Base-by-base conservation (phyloP, 1,140 invertebrate species). In the Magallana ariakensis region DNA sequence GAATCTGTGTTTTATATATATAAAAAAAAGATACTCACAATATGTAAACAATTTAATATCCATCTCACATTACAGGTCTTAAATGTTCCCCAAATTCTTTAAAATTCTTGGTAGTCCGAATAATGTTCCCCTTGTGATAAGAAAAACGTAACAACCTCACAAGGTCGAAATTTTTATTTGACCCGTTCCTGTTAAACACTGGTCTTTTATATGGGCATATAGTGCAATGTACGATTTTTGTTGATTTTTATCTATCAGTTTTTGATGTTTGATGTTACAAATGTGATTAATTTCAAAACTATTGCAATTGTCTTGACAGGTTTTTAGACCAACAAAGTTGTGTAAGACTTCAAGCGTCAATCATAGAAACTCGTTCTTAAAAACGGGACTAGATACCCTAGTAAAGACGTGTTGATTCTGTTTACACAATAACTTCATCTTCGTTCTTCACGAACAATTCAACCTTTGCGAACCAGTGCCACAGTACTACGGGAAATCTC, bases 31-130 rank as follows among this genome's bases (percentile, higher is more conserved):
- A 75, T 75, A 75, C 66, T 75, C 11, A 75, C 66, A 75, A 75
- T 75, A 75, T 13, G 33, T 75, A 33, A 75, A 10, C 33, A 75
- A 75, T 33, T 75, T 75, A 13, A 33, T 75, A 26, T 75, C 66
- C 66, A 75, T 75, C 33, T 26, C 10, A 75, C 11, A 26, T 13
- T 46, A 19, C 22, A 26, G 33, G 8, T 75, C 19, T 33, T 13
- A 9, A 33, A 5, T 9, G 22, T 75, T 75, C 66, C 66, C 33
- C 33, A 11, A 26, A 26, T 60, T 60, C 15, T 60, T 60, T 60
- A 13, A 13, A 60, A n/a, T 16, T 60, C 10, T 26, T 22, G 19
- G 13, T 75, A 33, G 66, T 26, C 13, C 13, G 22, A 75, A 22
- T 13, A 75, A 75, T 75, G 66, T 75, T 26, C 22, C 22, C 10